phyloP scores from a whole-genome alignment of 2,113 vertebrate genomes.

The Hippocampus comes region DNA sequence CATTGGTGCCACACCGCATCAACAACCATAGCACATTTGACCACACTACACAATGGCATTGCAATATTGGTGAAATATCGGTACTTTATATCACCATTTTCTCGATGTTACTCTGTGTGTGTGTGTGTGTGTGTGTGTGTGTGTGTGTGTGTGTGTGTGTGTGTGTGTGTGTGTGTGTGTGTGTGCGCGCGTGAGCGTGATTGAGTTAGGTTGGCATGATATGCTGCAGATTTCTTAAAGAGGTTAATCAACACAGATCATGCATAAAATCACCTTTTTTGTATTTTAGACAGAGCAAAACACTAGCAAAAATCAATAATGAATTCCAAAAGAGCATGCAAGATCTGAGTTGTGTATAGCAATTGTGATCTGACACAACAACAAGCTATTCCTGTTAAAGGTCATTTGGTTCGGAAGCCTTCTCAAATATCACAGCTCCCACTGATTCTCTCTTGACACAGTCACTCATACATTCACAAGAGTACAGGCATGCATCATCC shows the following conservation, averaged over 20 bases:
- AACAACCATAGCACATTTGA: too few species aligned
- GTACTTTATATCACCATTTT: too few species aligned
- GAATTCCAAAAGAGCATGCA: conserved; percentile 63
- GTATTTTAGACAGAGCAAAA: conserved; percentile 38
- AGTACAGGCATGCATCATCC: conserved; percentile 63
- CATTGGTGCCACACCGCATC: too few species aligned
- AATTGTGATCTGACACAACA: conserved; percentile 57
- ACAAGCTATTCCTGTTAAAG: conserved; percentile 73
- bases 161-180: too few species aligned
- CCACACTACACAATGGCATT: too few species aligned
- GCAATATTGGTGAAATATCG: too few species aligned
- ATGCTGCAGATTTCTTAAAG: background rate
- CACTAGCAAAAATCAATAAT: conserved; percentile 68
- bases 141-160: too few species aligned
- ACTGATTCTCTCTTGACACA: conserved; percentile 40
- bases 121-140: too few species aligned
- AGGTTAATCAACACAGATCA: background rate
- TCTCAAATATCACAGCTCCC: conserved; percentile 25
- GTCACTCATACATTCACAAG: conserved; percentile 51
- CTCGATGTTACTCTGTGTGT: too few species aligned
- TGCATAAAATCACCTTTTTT: conserved; percentile 14
- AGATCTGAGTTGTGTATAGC: conserved; percentile 50
- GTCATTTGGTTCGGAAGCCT: conserved; percentile 70
- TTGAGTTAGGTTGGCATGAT: background rate
- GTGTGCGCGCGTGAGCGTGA: too few species aligned